Evolutionary conservation across 2,888 invertebrate genomes (phyloP), one percentile per base, ranked within the genome.

Genomic region (Hololepta plana): DNA sequence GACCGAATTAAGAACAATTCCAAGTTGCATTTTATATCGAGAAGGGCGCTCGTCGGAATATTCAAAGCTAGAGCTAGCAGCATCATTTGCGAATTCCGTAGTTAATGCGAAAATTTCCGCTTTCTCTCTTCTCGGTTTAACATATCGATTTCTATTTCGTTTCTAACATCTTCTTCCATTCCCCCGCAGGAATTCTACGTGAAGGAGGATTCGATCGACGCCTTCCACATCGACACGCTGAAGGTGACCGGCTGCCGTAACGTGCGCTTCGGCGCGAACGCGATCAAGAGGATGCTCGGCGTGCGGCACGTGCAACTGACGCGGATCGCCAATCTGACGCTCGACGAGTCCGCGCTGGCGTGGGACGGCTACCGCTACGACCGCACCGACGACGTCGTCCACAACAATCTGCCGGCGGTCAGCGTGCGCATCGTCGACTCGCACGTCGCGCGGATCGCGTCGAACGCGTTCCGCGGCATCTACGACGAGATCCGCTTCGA

Each of bases 401-500:
- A 42, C 28, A 39, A 45, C 15, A 11, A 12, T n/a, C 21, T 35
- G 16, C 52, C 45, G 30, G 51, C 39, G 3, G 34, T 59, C 3
- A 51, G 49, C 28, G 51, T 65, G 27, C 43, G 46, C 15, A 51
- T 66, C 20, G 42, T 44, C 21, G 55, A 60, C 42, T 50, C 53
- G 32, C 49, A 42, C 29, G 50, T 64, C 21, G 49, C 53, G 9
- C 41, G 47, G 20, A 47, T 66, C 28, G 57, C 60, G 3, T 57
- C 59, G 28, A 58, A 60, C 37, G 66, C 73, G 15, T 70, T 82
- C 42, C 68, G 68, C 43, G 82, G 82, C 3, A 65, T 71, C 34
- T 64, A 80, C 32, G 69, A 72, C 41, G 67, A 69, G 38, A 67
- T 82, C 35, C 51, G 57, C 28, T 67, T 84, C 32, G 61, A 63